Percentiles rank a stretch among this genome's conserved stretches.
These are phyloP conservation scores for Dioctria rufipes DNA, from an alignment of 2,888 invertebrate genomes.

Conservation along the genomic window DNA sequence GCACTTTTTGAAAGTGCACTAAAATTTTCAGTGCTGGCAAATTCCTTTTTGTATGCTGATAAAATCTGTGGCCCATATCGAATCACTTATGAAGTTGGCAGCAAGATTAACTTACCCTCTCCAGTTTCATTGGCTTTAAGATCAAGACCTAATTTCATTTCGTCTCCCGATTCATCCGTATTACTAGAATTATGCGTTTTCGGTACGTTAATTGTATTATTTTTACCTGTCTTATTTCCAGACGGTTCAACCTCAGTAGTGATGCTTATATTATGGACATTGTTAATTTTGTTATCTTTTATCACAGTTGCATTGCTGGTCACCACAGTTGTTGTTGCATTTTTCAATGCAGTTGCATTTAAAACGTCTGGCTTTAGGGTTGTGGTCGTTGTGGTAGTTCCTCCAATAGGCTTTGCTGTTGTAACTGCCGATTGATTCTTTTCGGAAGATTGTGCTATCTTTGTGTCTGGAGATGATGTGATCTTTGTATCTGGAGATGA, in stretches of 20 bases:
- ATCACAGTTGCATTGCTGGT: neutral
- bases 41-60: too few relatives aligned
- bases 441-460: neutral
- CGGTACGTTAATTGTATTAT: neutral
- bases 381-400: neutral
- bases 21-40: too few relatives aligned
- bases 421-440: neutral
- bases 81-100: neutral
- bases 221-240: too few relatives aligned
- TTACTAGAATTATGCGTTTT: neutral
- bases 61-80: neutral
- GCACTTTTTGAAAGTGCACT: too few relatives aligned
- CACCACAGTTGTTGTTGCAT: neutral
- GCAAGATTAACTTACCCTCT: slow-evolving; percentile 1
- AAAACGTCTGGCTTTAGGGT: neutral
- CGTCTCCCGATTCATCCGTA: neutral
- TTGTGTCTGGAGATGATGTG: neutral
- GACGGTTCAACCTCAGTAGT: too few relatives aligned
- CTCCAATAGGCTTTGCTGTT: neutral
- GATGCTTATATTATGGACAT: too few relatives aligned
- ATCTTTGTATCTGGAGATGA: neutral
- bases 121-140: neutral
- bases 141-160: neutral
- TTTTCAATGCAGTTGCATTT: too few relatives aligned
- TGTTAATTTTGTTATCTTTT: neutral